phyloP scores from a whole-genome alignment of 2,113 vertebrate genomes.

The Tragelaphus scriptus region DNA sequence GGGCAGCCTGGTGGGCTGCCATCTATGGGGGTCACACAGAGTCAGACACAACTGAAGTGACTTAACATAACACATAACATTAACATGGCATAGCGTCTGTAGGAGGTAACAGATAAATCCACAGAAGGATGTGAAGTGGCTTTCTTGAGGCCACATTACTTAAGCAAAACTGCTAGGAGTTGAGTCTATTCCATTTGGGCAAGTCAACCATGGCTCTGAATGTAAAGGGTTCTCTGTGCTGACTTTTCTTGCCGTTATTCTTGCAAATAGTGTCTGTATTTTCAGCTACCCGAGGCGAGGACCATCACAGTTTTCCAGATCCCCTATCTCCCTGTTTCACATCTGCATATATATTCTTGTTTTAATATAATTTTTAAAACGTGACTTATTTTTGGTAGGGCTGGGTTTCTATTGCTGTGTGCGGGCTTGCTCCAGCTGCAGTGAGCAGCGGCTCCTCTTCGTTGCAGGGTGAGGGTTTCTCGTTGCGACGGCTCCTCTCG shows the following conservation, averaged over 20 bases:
- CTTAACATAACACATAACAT: too few relatives aligned
- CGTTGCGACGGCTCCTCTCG: rapidly evolving
- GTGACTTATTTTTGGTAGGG: rapidly evolving
- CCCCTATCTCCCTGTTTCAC: background rate
- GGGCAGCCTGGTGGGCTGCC: too few relatives aligned
- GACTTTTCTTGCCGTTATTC: background rate
- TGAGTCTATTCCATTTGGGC: background rate
- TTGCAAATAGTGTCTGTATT: background rate
- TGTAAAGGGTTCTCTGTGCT: background rate
- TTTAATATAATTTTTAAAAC: rapidly evolving
- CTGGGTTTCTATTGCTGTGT: background rate
- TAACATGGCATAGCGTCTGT: background rate
- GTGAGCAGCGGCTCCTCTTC: background rate
- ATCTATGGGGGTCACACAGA: too few relatives aligned
- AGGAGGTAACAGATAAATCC: background rate
- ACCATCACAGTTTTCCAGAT: background rate
- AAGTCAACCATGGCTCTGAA: background rate
- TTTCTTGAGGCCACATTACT: background rate
- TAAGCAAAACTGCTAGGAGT: background rate
- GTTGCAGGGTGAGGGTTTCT: background rate
- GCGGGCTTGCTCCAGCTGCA: background rate
- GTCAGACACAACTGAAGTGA: too few relatives aligned
- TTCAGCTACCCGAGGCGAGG: background rate
- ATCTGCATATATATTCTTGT: background rate
- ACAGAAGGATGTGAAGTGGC: background rate